Conservation (phyloP, 2,888 invertebrate genomes). For the Allophyes oxyacanthae region DNA sequence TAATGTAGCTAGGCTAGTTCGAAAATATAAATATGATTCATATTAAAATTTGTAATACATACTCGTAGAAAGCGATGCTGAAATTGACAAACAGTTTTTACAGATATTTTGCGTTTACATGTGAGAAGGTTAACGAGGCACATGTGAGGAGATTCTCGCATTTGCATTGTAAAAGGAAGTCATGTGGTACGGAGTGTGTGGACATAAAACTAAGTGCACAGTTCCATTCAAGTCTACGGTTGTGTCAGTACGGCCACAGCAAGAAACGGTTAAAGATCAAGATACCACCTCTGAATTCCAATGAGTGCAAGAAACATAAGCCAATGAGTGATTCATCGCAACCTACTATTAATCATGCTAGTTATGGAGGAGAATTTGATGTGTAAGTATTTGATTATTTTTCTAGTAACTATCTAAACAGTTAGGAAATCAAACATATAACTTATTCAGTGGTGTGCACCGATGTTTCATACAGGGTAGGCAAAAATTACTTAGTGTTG, state of each 20-base stretch:
- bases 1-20: conserved; percentile 58
- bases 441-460: no score
- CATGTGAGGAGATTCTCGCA: conserved; percentile 71
- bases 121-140: conserved; percentile 68
- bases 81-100: conserved; percentile 85
- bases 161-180: conserved; percentile 70
- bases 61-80: conserved; percentile 81
- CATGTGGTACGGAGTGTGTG: conserved; percentile 62
- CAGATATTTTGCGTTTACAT: conserved; percentile 80
- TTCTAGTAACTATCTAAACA: no score
- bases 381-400: conserved; percentile 67
- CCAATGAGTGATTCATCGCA: conserved; percentile 78
- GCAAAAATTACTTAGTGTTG: no score
- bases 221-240: conserved; percentile 59
- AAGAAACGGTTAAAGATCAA: conserved; percentile 67
- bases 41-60: conserved; percentile 60
- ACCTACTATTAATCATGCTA: conserved; percentile 70
- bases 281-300: conserved; percentile 63
- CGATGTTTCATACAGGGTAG: no score
- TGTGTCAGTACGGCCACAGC: conserved; percentile 62
- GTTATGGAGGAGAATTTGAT: conserved; percentile 75
- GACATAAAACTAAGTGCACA: conserved; percentile 40
- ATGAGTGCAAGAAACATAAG: conserved; percentile 62
- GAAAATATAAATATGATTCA: conserved; percentile 66
- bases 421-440: no score